Base-by-base conservation (phyloP, 2,888 invertebrate species). In the Lasioglossum malachurum region DNA sequence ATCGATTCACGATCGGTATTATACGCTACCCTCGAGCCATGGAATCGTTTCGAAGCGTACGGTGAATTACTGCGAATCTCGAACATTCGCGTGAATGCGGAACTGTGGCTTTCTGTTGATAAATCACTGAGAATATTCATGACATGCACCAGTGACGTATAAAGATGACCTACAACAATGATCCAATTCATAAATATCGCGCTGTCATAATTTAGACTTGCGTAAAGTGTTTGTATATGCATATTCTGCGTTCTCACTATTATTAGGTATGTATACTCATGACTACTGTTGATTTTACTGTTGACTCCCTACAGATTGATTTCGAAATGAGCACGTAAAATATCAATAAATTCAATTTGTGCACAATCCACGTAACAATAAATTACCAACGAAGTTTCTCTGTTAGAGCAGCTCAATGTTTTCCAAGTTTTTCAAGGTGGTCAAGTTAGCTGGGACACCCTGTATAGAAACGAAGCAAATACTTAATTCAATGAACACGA, bases 1-100 rank as follows among this genome's bases (percentile, higher is more conserved):
- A 82, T 88, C 82, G 84, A 81, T 75, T 57, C 41, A n/a, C 49
- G 73, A 74, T 78, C 64, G n/a, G 27, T 16, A 74, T 78, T 80
- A 44, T 60, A 71, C 53, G 64, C 71, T 60, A 79, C 75, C 57
- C 72, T 75, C 57, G 74, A 19, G 14, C 57, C 12, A 57, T 57
- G 31, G n/a, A n/a, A 27, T 14, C n/a, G 71, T 57, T 44, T 46
- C 60, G 1, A 41, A 10, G 5, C 57, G 12, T 19, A 27, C 23
- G 19, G 44, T 64, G 2, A 64, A 64, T 60, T 23, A 53, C n/a
- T 23, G 27, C 16, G 23, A 64, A 76, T 64, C 44, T 44, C 38
- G 69, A 38, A 69, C 69, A 49, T 77, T 23, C 7, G 31, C 31
- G 46, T 8, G 46, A 46, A 73, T 19, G 0, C 23, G 44, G 19